These are phyloP conservation scores for Eretmocerus hayati DNA, from an alignment of 2,888 invertebrate genomes.

Conservation along the genomic window DNA sequence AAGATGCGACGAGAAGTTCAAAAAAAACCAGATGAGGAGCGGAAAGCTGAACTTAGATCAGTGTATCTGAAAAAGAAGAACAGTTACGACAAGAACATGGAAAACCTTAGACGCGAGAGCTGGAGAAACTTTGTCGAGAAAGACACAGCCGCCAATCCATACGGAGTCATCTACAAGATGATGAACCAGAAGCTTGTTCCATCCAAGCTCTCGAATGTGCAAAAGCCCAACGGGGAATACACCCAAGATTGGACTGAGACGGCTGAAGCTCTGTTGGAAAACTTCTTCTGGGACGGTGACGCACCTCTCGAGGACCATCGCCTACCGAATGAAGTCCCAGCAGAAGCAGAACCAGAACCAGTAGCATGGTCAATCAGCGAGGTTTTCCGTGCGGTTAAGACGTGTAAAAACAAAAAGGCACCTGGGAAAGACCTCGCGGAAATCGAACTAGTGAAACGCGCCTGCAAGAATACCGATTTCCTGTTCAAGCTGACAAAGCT, in stretches of 20 bases:
- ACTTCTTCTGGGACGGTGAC: background rate
- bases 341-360: background rate
- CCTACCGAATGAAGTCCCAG: background rate
- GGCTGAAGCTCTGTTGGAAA: background rate
- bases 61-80: background rate
- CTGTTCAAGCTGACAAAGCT: background rate
- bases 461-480: background rate
- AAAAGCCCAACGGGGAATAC: background rate
- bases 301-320: background rate
- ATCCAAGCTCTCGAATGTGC: too few relatives aligned
- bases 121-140: background rate
- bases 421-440: background rate
- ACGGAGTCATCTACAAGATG: background rate
- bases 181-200: background rate
- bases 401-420: background rate
- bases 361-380: background rate
- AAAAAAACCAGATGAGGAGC: too few relatives aligned
- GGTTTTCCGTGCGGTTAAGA: background rate
- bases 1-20: background rate
- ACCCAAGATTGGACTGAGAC: slow-evolving; percentile 3
- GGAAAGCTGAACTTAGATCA: background rate
- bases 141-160: background rate
- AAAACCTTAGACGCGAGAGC: background rate
- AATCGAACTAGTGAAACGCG: background rate
- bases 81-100: background rate